Evolutionary conservation across 2,113 vertebrate species (phyloP), one percentile per base, ranked within the genome.

Genomic region (Gulo gulo): DNA sequence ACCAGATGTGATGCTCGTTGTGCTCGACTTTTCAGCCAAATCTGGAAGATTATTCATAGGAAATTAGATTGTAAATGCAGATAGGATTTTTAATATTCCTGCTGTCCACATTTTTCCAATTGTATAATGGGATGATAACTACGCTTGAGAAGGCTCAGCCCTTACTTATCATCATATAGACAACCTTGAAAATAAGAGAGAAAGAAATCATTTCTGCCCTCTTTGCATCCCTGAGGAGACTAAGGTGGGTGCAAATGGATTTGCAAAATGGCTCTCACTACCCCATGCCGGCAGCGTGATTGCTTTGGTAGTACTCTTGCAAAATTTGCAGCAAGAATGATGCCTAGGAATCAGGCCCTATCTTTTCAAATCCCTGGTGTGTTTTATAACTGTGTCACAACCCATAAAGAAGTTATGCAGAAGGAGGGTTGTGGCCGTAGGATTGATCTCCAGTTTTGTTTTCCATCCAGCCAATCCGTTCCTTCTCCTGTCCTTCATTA

Each of bases 81-180:
- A 97, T 95, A 96, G 94, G 84, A 85, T 91, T 96, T 98, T 97
- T 96, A 96, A 97, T 96, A 98, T 91, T 98, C 95, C 90, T 95
- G 80, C 95, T 97, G 90, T 95, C 94, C 95, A 96, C 90, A 93
- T 59, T 97, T 98, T 96, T 94, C 67, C 92, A 97, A 0, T 95
- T 95, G 59, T 84, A 55, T 91, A 97, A 88, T 79, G 34, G 87
- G 59, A 69, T 97, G 87, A 88, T 93, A 82, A 90, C 36, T 93
- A 73, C 85, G 76, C 84, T 92, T 89, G 80, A 76, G 42, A 84
- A 45, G 34, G 55, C 18, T 59, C 88, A 97, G 90, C 21, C 36
- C 76, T 96, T 88, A 85, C 84, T 97, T 71, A 97, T 85, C 91
- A 79, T 96, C 84, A 52, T 96, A 96, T 55, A 94, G 94, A 85